Evolutionary conservation across 2,113 vertebrate species (phyloP), one percentile per base, ranked within the genome.

Genomic region (Oncorhynchus keta): DNA sequence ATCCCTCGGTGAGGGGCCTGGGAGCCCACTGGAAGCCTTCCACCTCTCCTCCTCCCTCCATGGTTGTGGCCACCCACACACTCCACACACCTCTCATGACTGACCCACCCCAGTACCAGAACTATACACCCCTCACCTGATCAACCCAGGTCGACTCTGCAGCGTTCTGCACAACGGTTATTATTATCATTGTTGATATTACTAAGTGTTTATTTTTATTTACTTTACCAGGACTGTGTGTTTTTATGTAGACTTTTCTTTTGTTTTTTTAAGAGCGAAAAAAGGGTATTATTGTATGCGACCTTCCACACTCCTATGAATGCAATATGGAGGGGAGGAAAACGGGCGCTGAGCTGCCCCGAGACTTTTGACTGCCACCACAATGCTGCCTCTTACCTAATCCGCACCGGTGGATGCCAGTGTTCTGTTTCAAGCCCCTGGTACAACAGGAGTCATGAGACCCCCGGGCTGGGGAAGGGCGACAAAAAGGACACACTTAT

Each of bases 321-420:
- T 93, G 92, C 93, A 94, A 94, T 93, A 91, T 72, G 73, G 91
- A 92, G 88, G 83, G 86, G 87, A 88, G 85, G 86, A 85, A 82
- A 83, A 82, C 70, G 76, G 84, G 85, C 26, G 76, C 68, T 5
- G 30, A 24, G 48, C 65, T 70, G 72, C 75, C 18, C 69, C 68
- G 82, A 76, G 81, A 77, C 62, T 75, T 86, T 79, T 86, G 86
- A 92, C 88, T 90, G 87, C 86, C 92, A 87, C 86, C 85, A 86
- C 86, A 51, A 90, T 84, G 88, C 90, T 93, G 92, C 92, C 92
- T 93, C 91, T 83, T 51, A 89, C 79, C 87, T 79, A 87, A 87
- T 88, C 86, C 78, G 24, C 75, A 76, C 61, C n/a, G 73, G 80
- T 30, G 64, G 88, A 87, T 81, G 79, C 82, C 86, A 87, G 89